Evolutionary conservation across 92 coral and sea anemone genomes (phyloP).

Genomic region (Micromussa lordhowensis): DNA sequence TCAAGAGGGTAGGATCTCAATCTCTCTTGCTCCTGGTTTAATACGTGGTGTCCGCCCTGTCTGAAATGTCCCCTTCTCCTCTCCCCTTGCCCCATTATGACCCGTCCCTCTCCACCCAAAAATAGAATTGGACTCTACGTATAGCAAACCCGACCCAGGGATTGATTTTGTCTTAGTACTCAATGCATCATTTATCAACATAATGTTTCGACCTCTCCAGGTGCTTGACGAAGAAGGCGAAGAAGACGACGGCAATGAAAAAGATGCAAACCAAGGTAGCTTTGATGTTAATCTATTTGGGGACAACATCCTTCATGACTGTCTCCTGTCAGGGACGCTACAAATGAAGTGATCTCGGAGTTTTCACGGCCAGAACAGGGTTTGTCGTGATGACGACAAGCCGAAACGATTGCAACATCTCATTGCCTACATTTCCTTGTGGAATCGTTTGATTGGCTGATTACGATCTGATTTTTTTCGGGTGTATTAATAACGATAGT

Average conservation of each 20-base stretch:
- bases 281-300: background rate
- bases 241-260: background rate
- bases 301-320: too few relatives aligned
- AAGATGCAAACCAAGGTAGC: conserved; percentile 28
- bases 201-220: background rate
- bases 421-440: background rate
- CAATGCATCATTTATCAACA: background rate
- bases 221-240: conserved; percentile 62
- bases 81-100: too few relatives aligned
- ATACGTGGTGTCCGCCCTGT: too few relatives aligned
- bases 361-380: background rate
- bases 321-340: background rate
- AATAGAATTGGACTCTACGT: too few relatives aligned
- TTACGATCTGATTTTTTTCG: background rate
- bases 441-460: background rate
- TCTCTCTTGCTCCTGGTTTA: too few relatives aligned
- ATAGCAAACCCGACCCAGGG: background rate
- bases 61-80: too few relatives aligned
- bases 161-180: background rate
- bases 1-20: too few relatives aligned
- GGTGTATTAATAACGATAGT: background rate
- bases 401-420: background rate
- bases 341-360: background rate
- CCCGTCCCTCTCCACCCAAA: too few relatives aligned
- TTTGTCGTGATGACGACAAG: background rate